These are phyloP conservation scores for Drosophila sordidapex DNA, from an alignment of 2,888 invertebrate species.

Conservation along the genomic window DNA sequence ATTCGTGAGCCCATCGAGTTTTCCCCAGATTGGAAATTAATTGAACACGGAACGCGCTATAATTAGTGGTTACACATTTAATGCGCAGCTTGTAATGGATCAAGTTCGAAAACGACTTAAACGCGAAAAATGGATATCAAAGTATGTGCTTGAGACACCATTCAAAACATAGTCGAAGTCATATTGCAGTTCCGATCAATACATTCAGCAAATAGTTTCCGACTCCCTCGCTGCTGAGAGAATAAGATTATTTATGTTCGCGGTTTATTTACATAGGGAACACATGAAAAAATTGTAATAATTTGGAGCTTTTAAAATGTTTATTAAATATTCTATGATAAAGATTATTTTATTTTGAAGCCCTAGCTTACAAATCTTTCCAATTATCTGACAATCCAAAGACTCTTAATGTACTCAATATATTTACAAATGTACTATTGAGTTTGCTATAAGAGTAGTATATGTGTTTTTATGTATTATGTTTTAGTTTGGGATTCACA, in stretches of 20 bases:
- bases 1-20: conserved; percentile 3
- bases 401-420: not conserved
- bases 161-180: not conserved
- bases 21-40: conserved; percentile 15
- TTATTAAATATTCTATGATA: not conserved
- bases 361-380: not conserved
- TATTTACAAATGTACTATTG: not conserved
- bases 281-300: not conserved
- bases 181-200: conserved; percentile 4
- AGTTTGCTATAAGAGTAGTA: not conserved
- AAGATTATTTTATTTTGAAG: not conserved
- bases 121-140: conserved; percentile 30
- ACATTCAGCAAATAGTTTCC: conserved; percentile 17
- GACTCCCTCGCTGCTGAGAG: not conserved
- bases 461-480: not conserved
- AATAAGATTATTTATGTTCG: not conserved
- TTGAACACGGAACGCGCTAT: not conserved
- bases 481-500: not conserved
- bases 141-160: conserved; percentile 12
- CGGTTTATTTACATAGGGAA: conserved; percentile 4
- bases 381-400: not conserved
- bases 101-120: conserved; percentile 12
- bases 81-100: not conserved
- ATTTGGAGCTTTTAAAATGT: not conserved
- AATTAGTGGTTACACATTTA: conserved; percentile 1